Percentiles rank a stretch among this genome's conserved stretches.
Evolutionary conservation across 2,888 invertebrate species (phyloP).

Genomic region (Omphaloscelis lunosa): DNA sequence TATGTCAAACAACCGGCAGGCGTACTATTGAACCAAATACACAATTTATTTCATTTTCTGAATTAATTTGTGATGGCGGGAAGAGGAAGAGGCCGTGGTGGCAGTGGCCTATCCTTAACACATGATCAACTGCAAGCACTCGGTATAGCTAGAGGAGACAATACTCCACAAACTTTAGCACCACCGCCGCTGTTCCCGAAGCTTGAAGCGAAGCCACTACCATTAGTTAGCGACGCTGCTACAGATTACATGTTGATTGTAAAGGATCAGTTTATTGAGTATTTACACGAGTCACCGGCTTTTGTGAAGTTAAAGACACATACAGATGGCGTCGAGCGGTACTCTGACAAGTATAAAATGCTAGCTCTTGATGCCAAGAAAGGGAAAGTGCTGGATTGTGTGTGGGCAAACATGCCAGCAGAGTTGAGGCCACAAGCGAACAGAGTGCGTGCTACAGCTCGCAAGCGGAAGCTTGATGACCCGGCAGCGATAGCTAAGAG

Average conservation of each 20-base stretch:
- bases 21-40: fast-evolving
- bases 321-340: slow-evolving; percentile 89
- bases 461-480: slow-evolving; percentile 84
- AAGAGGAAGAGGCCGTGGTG: slow-evolving; percentile 89
- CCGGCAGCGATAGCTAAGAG: slow-evolving; percentile 84
- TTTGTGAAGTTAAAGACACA: slow-evolving; percentile 88
- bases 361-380: slow-evolving; percentile 87
- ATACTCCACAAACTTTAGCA: slow-evolving; percentile 86
- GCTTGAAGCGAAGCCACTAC: slow-evolving; percentile 90
- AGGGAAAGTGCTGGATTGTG: slow-evolving; percentile 86
- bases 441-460: slow-evolving; percentile 76
- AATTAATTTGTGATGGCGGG: slow-evolving; percentile 78
- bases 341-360: slow-evolving; percentile 91
- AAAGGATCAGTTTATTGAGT: slow-evolving; percentile 93
- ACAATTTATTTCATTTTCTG: neutral
- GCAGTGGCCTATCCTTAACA: slow-evolving; percentile 88
- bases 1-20: slow-evolving; percentile 12
- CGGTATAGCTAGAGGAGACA: slow-evolving; percentile 90
- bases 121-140: slow-evolving; percentile 91
- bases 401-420: slow-evolving; percentile 92
- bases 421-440: slow-evolving; percentile 91
- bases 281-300: slow-evolving; percentile 92
- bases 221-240: slow-evolving; percentile 89
- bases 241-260: slow-evolving; percentile 93
- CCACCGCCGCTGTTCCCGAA: slow-evolving; percentile 92